Base-by-base conservation (phyloP, 2,888 invertebrate genomes). In the Pandemis cinnamomeana region DNA sequence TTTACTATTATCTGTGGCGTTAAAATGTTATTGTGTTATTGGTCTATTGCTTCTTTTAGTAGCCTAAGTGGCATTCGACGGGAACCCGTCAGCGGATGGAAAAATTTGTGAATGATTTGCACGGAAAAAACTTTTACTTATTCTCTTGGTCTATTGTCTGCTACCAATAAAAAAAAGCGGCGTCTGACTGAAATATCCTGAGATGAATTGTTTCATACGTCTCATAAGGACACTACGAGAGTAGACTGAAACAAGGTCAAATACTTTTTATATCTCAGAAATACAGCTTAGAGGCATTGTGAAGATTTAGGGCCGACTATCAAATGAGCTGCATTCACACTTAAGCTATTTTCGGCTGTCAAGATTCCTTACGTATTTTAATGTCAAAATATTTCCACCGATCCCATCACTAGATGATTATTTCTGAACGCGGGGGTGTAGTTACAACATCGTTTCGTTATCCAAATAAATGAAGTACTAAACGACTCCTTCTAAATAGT, bases 331-430 rank as follows among this genome's bases (percentile, higher is more conserved):
- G n/a, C 48, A 6, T 51, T 51, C n/a, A 11, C 48, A 13, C 48
- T 51, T 3, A 51, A 13, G 51, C n/a, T 51, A 51, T 51, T 51
- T 51, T n/a, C 2, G n/a, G 5, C 13, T 13, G 5, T 46, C 46
- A n/a, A 51, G 13, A 51, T 51, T 51, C 51, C 51, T n/a, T n/a
- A 6, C 51, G n/a, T 51, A 51, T 6, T n/a, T 51, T 51, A 11
- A 51, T 51, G 51, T 51, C n/a, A 51, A 51, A 51, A 51, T 51
- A 51, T 51, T 51, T 51, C 51, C 51, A n/a, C 51, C 51, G 51
- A 51, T 51, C 46, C 46, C n/a, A 51, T 51, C 51, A n/a, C 51
- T 51, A 51, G 51, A 5, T n/a, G n/a, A 51, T n/a, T 51, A 51
- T 51, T n/a, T n/a, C 13, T n/a, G 51, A 51, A 51, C n/a, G 13